Evolutionary conservation across 2,113 vertebrate genomes (phyloP).

Genomic region (Pogonocichla stellata): DNA sequence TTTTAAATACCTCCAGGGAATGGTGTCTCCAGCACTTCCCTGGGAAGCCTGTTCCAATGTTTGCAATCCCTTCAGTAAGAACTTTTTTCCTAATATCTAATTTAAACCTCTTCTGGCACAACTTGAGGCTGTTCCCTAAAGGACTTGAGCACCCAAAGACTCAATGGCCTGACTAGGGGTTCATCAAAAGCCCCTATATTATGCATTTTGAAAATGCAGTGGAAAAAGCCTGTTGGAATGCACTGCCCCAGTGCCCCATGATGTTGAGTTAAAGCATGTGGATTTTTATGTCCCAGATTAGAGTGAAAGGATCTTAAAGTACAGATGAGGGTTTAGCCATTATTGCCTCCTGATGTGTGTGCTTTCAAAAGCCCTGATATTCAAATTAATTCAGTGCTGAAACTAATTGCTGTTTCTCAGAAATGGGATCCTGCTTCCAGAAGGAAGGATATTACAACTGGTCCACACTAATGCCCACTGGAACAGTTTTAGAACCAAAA

Average conservation of each 20-base stretch:
- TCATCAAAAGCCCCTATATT: neutral
- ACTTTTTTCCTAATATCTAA: neutral
- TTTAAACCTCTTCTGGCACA: neutral
- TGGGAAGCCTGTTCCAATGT: neutral
- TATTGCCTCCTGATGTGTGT: neutral
- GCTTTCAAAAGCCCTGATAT: neutral
- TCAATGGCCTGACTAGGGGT: neutral
- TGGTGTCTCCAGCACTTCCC: neutral
- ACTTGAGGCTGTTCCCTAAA: neutral
- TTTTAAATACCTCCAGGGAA: neutral
- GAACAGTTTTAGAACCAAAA: constrained; percentile 12
- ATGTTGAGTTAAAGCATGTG: neutral
- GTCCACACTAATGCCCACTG: neutral
- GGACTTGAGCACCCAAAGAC: neutral
- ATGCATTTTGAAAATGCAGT: neutral
- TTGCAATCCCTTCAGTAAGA: neutral
- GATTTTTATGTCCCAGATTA: constrained; percentile 1
- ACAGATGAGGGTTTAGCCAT: neutral
- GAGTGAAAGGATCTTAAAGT: constrained; percentile 4
- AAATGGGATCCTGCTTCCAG: neutral
- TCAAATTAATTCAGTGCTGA: neutral
- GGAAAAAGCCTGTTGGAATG: neutral
- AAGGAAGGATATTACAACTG: neutral
- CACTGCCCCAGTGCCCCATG: fast-evolving
- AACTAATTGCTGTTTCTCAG: neutral